Evolutionary conservation across 2,113 vertebrate genomes (phyloP).

Genomic region (Coptodon rendalli): DNA sequence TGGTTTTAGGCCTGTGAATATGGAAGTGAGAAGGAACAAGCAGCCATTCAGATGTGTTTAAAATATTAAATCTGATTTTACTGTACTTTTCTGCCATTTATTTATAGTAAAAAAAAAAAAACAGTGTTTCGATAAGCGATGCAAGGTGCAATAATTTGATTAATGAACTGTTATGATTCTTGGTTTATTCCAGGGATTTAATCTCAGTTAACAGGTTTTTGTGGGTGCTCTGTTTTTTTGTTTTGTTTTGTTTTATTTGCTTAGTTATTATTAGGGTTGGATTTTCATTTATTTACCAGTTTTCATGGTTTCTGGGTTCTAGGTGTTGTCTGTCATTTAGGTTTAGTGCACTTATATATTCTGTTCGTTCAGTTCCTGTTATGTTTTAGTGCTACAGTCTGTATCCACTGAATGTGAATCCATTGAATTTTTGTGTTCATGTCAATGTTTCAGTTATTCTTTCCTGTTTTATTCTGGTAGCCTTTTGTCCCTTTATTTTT

Average conservation of each 20-base stretch:
- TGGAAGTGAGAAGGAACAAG: not conserved
- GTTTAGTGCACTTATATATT: not conserved
- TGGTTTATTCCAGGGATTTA: not conserved
- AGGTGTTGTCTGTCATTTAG: not conserved
- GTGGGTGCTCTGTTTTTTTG: not conserved
- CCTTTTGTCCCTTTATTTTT: not conserved
- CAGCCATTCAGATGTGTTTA: not conserved
- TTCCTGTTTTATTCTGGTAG: not conserved
- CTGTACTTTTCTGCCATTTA: not conserved
- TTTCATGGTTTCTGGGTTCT: not conserved
- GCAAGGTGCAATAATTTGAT: not conserved
- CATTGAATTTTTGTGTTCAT: not conserved
- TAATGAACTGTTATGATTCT: not conserved
- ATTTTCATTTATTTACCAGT: not conserved
- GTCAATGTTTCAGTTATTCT: not conserved
- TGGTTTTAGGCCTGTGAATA: not conserved
- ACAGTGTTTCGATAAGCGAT: not conserved
- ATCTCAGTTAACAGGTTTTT: not conserved
- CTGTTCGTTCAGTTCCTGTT: not conserved
- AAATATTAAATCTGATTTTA: not conserved
- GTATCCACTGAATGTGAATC: not conserved
- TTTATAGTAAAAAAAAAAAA: not conserved
- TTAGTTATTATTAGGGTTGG: not conserved
- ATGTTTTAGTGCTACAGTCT: not conserved
- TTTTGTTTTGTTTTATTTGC: fast-evolving